These are phyloP conservation scores for Vultur gryphus DNA, from an alignment of 2,797 vertebrate species.

Conservation along the genomic window DNA sequence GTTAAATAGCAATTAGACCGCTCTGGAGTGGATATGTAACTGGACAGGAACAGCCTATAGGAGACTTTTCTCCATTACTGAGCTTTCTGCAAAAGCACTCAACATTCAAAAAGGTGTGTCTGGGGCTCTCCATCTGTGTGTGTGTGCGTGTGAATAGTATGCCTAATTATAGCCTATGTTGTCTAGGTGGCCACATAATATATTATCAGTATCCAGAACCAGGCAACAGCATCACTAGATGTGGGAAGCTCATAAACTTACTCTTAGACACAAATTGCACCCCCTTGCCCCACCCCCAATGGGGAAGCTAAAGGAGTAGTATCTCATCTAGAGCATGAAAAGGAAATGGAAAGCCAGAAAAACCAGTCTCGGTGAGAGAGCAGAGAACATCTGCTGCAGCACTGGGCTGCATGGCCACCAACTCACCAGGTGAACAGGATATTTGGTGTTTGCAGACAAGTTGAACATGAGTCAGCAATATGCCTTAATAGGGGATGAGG, in stretches of 20 bases:
- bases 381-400: not conserved
- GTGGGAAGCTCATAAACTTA: not conserved
- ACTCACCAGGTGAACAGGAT: not conserved
- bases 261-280: not conserved
- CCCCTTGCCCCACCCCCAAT: fast-evolving
- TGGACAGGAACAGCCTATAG: not conserved
- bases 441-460: not conserved
- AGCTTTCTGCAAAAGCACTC: not conserved
- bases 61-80: not conserved
- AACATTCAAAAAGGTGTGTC: not conserved
- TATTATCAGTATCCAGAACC: not conserved
- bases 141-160: not conserved
- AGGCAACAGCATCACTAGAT: not conserved
- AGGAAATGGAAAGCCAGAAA: conserved; percentile 1
- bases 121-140: not conserved
- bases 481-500: not conserved
- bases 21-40: not conserved
- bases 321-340: not conserved
- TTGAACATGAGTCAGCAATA: not conserved
- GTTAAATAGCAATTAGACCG: not conserved
- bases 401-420: not conserved
- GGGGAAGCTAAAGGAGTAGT: not conserved
- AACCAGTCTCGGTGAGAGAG: not conserved
- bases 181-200: not conserved
- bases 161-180: not conserved